A percentile compares a stretch with the other conserved stretches of the same genome.
phyloP scores from a whole-genome alignment of 2,888 invertebrate genomes.

The Drosophila percnosoma region DNA sequence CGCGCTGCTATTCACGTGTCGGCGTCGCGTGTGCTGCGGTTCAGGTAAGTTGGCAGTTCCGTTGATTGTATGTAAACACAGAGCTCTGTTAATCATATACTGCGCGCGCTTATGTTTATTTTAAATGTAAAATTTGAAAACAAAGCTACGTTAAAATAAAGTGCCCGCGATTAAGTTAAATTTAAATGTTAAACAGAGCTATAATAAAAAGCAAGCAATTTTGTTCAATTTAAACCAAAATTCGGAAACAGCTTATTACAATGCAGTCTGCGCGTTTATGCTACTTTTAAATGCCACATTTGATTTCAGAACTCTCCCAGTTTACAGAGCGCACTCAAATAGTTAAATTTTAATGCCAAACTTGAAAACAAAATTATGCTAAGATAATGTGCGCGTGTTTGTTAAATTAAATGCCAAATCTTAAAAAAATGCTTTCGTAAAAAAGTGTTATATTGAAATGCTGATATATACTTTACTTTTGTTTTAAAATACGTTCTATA shows the following conservation, averaged over 20 bases:
- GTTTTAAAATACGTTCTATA: background rate
- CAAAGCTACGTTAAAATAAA: background rate
- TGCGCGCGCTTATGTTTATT: background rate
- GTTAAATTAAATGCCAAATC: background rate
- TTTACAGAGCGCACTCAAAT: background rate
- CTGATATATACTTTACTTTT: background rate
- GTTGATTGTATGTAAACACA: constrained; percentile 13
- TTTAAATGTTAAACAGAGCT: background rate
- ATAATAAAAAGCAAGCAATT: background rate
- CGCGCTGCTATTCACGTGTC: constrained; percentile 36
- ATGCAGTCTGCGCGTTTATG: too few relatives aligned
- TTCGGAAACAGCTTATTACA: too few relatives aligned
- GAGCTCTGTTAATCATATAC: constrained; percentile 4
- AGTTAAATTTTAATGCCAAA: background rate
- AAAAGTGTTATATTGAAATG: background rate
- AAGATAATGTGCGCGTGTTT: background rate
- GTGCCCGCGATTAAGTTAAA: background rate
- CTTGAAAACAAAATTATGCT: background rate
- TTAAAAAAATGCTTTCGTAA: background rate
- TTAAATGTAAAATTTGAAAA: constrained; percentile 4
- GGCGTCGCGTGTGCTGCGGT: constrained; percentile 4
- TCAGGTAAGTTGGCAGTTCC: constrained; percentile 16
- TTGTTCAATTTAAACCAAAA: background rate
- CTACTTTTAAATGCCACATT: too few relatives aligned
- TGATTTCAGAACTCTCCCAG: background rate